Evolutionary conservation across 2,113 vertebrate species (phyloP).

Genomic region (Mustela nigripes): DNA sequence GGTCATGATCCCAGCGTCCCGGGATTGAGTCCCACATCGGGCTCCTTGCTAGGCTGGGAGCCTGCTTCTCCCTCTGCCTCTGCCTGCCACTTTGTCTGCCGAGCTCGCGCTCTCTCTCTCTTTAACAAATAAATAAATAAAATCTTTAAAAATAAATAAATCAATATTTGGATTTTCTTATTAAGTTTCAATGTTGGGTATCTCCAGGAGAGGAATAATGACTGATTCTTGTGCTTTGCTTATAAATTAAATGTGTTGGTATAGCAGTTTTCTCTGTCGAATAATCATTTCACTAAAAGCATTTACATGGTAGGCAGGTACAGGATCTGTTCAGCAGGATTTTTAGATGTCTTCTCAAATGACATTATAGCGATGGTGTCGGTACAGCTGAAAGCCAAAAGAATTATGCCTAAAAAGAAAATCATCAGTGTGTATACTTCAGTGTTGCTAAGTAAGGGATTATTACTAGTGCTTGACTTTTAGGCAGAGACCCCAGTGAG

Average conservation of each 20-base stretch:
- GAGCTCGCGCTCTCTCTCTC: too few species aligned
- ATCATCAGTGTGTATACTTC: neutral
- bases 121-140: too few species aligned
- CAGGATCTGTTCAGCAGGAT: neutral
- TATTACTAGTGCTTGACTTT: slow-evolving; percentile 49
- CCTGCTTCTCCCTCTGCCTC: too few species aligned
- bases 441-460: slow-evolving; percentile 2
- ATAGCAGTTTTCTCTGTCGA: neutral
- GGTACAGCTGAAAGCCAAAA: neutral
- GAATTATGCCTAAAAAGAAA: neutral
- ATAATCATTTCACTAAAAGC: slow-evolving; percentile 45
- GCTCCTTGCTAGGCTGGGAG: too few species aligned
- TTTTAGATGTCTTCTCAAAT: slow-evolving; percentile 38
- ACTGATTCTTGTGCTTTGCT: neutral
- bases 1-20: too few species aligned
- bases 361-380: slow-evolving; percentile 8
- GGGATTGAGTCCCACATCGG: too few species aligned
- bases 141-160: too few species aligned
- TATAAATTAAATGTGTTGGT: slow-evolving; percentile 23
- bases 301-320: neutral
- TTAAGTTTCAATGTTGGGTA: slow-evolving; percentile 5
- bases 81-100: too few species aligned
- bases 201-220: neutral
- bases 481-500: slow-evolving; percentile 59
- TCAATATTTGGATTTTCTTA: slow-evolving; percentile 31